phyloP scores from a whole-genome alignment of 2,797 vertebrate genomes.

The Fundulus diaphanus region DNA sequence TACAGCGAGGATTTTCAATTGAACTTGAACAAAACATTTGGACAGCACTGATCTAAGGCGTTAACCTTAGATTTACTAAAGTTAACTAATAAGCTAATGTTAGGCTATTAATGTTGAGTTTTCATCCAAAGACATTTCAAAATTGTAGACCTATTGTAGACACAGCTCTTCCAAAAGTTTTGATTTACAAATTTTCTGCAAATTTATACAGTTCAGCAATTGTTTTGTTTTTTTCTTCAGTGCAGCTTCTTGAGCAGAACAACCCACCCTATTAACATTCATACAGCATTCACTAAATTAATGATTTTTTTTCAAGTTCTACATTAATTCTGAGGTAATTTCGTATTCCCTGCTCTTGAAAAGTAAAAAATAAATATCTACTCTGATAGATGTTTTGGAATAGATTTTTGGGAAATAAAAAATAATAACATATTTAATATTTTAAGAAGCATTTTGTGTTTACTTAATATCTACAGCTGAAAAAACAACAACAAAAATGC shows the following conservation, averaged over 20 bases:
- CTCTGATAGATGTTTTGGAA: background rate
- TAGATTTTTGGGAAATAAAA: background rate
- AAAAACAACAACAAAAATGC: slow-evolving; percentile 20
- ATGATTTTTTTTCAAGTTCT: background rate
- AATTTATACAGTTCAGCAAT: background rate
- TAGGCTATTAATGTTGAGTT: background rate
- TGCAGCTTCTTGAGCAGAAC: background rate
- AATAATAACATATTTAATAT: no score
- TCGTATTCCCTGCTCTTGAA: background rate
- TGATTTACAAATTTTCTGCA: background rate
- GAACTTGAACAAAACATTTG: no score
- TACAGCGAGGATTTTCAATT: no score
- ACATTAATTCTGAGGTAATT: background rate
- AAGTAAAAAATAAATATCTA: background rate
- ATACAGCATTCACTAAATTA: background rate
- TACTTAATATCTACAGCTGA: slow-evolving; percentile 16
- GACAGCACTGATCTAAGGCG: no score
- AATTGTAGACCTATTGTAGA: background rate
- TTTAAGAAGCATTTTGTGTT: background rate
- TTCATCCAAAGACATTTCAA: background rate
- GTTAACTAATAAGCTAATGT: background rate
- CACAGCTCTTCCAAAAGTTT: background rate
- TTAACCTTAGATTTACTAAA: background rate
- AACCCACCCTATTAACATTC: background rate
- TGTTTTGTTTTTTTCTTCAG: no score